Conservation (phyloP, 2,888 invertebrate species). For the Tribolium freemani region DNA sequence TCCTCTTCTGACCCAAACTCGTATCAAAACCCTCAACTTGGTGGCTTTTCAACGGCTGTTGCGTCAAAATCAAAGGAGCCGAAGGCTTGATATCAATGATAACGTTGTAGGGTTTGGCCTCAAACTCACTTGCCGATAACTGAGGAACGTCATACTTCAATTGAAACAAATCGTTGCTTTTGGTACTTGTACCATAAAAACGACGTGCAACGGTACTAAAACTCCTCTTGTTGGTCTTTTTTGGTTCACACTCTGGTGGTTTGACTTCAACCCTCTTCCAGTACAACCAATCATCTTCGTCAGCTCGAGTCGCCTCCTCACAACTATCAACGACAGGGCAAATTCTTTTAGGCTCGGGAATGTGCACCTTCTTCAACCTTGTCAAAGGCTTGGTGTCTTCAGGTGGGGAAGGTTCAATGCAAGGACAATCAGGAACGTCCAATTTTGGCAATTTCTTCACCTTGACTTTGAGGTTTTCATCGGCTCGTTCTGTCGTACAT, state of each 20-base stretch:
- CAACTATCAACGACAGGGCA: background rate
- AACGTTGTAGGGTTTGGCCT: slow-evolving; percentile 1
- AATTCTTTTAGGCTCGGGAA: slow-evolving; percentile 27
- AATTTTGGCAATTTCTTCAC: slow-evolving; percentile 28
- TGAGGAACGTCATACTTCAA: slow-evolving; percentile 9
- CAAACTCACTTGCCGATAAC: background rate
- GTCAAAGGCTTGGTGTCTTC: slow-evolving; percentile 16
- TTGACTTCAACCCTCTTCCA: slow-evolving; percentile 27
- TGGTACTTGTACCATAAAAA: slow-evolving; percentile 14
- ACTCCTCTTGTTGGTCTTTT: background rate
- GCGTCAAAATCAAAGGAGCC: slow-evolving; percentile 22
- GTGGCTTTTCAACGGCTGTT: background rate
- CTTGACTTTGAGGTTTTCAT: slow-evolving; percentile 24
- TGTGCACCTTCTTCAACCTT: slow-evolving; percentile 34
- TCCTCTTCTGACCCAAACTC: background rate
- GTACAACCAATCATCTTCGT: slow-evolving; percentile 26
- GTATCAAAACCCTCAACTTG: background rate
- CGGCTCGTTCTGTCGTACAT: slow-evolving; percentile 5
- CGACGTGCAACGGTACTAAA: slow-evolving; percentile 4
- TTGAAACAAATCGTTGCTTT: background rate
- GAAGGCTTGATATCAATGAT: slow-evolving; percentile 31
- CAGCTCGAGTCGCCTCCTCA: slow-evolving; percentile 11
- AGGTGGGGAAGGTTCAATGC: slow-evolving; percentile 15
- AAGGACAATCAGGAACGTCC: slow-evolving; percentile 28
- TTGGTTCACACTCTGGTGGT: slow-evolving; percentile 3